A percentile compares a stretch with the other conserved stretches of the same genome.
These are phyloP conservation scores for Pogonocherus hispidulus DNA, from an alignment of 2,888 invertebrate species.

Conservation along the genomic window DNA sequence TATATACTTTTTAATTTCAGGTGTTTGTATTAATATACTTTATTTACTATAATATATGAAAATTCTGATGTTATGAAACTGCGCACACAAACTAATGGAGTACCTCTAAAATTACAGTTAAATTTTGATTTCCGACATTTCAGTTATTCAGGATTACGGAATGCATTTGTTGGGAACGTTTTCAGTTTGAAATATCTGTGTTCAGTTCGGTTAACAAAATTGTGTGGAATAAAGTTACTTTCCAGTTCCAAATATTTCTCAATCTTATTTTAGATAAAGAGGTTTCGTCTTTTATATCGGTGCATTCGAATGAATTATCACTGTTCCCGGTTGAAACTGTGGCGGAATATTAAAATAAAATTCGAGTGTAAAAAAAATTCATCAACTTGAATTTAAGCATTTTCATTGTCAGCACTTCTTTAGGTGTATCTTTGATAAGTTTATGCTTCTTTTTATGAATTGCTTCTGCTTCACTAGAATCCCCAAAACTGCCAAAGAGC, in stretches of 20 bases:
- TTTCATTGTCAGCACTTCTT: too few relatives aligned
- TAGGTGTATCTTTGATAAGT: too few relatives aligned
- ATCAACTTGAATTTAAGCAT: too few relatives aligned
- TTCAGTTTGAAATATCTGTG: conserved; percentile 20
- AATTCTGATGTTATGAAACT: too few relatives aligned
- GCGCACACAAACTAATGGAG: conserved; percentile 6
- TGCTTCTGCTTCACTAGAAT: too few relatives aligned
- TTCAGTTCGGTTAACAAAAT: conserved; percentile 31
- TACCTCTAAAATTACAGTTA: conserved; percentile 21
- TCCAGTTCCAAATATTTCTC: conserved; percentile 18
- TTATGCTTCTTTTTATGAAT: too few relatives aligned
- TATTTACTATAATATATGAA: too few relatives aligned
- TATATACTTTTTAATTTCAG: too few relatives aligned
- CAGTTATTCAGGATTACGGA: conserved; percentile 22
- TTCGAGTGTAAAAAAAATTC: background rate
- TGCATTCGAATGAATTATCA: conserved; percentile 7
- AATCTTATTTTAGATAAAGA: conserved; percentile 18
- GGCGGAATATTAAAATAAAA: background rate
- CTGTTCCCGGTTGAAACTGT: background rate
- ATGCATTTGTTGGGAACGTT: conserved; percentile 24
- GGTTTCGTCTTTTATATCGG: conserved; percentile 17
- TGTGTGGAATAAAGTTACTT: conserved; percentile 26
- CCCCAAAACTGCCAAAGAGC: too few relatives aligned
- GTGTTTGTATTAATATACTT: too few relatives aligned
- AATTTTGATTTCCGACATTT: conserved; percentile 22